Base-by-base conservation (phyloP, 1,140 invertebrate genomes). In the Campodea augens region DNA sequence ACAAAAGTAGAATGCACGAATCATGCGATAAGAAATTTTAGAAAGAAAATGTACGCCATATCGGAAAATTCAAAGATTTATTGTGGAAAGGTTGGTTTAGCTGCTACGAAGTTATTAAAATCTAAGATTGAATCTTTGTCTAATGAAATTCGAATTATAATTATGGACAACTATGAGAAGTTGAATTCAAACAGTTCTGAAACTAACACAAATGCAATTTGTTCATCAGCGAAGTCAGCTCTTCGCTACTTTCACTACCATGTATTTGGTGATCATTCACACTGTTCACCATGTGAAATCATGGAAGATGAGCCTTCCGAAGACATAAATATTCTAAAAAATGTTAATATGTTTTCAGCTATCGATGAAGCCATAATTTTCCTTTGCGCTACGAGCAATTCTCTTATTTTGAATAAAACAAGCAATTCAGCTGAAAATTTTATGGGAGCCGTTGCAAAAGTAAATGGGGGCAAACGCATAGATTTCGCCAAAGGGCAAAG, bases 1-100 rank as follows among this genome's bases (percentile, higher is more conserved):
- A 51, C 56, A 49, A 67, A 66, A 57, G 53, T 62, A 20, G 45
- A 53, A 39, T 59, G 55, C 52, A 50, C 41, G 1, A 56, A 55
- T 19, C 52, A 56, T 47, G 42, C 46, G 13, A 38, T 47, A 7
- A 49, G 54, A 37, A 54, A 49, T 38, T 39, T 54, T 1, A 10
- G 48, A 7, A 38, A 25, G 27, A 7, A 10, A 32, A 7, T 32
- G 15, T 7, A 32, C 7, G 15, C 27, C 7, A 32, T 32, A 7
- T 10, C 7, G 15, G 15, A 32, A 7, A 32, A 32, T 15, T 10
- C 27, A 7, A 32, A 32, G 27, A 15, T 7, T 7, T 32, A 32
- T 15, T 15, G 7, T 7, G 27, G 27, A 15, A 7, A 15, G 7
- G 27, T 10, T 32, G 27, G 27, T 15, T 15, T 32, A 15, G 7